Evolutionary conservation across 2,888 invertebrate species (phyloP).

Genomic region (Leptarthrus brevirostris): DNA sequence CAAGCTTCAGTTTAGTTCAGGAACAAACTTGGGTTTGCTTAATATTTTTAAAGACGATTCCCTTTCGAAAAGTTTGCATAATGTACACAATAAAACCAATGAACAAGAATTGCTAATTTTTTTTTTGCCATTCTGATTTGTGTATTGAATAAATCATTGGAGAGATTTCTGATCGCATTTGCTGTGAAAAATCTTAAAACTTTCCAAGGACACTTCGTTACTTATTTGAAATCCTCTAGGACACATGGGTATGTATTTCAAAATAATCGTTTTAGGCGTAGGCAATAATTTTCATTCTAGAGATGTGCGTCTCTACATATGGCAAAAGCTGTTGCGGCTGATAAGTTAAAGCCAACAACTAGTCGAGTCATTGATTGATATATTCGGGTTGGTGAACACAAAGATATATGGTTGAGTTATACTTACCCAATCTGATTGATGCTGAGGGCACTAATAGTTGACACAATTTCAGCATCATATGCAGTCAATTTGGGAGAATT

Average conservation of each 20-base stretch:
- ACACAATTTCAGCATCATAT: neutral
- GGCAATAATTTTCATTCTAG: slow-evolving; percentile 30
- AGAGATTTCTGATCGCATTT: too few relatives aligned
- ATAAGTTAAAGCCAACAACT: slow-evolving; percentile 24
- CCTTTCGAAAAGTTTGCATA: too few relatives aligned
- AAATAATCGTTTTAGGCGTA: slow-evolving; percentile 34
- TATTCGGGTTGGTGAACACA: neutral
- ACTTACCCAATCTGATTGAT: slow-evolving; percentile 29
- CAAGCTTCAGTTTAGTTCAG: neutral
- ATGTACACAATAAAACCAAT: too few relatives aligned
- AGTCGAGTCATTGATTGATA: slow-evolving; percentile 32
- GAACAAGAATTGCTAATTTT: too few relatives aligned
- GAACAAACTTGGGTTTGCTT: too few relatives aligned
- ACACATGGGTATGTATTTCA: slow-evolving; percentile 18
- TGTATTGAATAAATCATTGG: too few relatives aligned
- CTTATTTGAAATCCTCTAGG: neutral
- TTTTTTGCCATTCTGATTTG: too few relatives aligned
- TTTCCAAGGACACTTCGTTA: too few relatives aligned
- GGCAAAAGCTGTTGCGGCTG: slow-evolving; percentile 32
- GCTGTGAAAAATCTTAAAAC: too few relatives aligned
- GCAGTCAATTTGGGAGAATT: neutral
- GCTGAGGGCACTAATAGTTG: slow-evolving; percentile 26
- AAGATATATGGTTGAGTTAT: neutral
- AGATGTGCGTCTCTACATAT: slow-evolving; percentile 30
- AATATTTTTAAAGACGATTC: too few relatives aligned